phyloP scores from a whole-genome alignment of 2,797 vertebrate genomes.

The Strix occidentalis region DNA sequence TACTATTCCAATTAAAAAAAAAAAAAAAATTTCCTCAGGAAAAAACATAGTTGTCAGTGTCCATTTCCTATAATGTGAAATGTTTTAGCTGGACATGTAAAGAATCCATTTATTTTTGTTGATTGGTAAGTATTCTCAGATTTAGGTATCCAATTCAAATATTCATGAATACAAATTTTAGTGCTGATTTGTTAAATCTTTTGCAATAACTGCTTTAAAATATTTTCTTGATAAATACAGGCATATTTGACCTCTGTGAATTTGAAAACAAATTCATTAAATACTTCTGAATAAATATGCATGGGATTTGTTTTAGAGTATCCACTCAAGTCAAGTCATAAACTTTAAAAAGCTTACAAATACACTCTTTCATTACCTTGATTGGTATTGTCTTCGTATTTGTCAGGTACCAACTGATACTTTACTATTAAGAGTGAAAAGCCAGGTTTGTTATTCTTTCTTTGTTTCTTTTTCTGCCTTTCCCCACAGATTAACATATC shows the following conservation, averaged over 20 bases:
- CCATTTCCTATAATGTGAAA: not conserved
- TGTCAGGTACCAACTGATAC: not conserved
- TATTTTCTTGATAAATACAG: not conserved
- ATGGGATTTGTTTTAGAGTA: not conserved
- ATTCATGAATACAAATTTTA: not conserved
- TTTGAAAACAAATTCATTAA: not conserved
- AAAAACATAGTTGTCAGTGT: not conserved
- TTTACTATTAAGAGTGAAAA: not conserved
- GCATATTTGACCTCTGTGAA: not conserved
- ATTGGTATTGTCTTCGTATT: not conserved
- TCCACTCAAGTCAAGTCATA: not conserved
- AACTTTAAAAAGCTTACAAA: not conserved
- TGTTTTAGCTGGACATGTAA: not conserved
- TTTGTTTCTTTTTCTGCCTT: not conserved
- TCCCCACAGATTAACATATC: not conserved
- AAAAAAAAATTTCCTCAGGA: rapidly evolving
- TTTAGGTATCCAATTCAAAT: not conserved
- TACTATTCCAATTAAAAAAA: not conserved
- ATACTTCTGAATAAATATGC: not conserved
- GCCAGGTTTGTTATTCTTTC: not conserved
- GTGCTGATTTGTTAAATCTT: not conserved
- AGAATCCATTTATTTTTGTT: not conserved
- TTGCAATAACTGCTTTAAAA: not conserved
- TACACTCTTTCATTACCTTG: not conserved
- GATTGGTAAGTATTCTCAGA: not conserved